Evolutionary conservation across 2,113 vertebrate species (phyloP).

Genomic region (Oncorhynchus tshawytscha): DNA sequence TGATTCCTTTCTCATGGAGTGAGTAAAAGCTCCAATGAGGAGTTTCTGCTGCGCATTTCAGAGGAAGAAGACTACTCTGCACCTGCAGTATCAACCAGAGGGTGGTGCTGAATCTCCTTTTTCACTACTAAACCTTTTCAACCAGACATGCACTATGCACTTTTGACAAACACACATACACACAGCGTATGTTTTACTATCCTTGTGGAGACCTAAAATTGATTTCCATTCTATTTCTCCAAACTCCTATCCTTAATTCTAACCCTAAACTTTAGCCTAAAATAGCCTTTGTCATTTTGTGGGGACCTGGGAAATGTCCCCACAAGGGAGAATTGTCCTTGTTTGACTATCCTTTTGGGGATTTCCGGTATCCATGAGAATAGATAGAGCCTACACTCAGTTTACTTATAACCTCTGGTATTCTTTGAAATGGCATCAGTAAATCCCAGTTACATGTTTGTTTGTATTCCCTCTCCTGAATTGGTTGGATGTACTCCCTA

Average conservation of each 20-base stretch:
- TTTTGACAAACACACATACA: background rate
- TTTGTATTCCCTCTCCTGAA: background rate
- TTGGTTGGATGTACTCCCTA: background rate
- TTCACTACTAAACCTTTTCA: background rate
- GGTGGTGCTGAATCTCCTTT: constrained; percentile 2
- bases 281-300: no score
- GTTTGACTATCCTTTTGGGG: no score
- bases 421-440: background rate
- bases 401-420: background rate
- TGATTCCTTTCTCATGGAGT: background rate
- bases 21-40: no score
- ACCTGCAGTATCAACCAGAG: background rate
- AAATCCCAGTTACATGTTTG: no score
- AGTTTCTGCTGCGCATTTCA: background rate
- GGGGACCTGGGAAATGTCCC: no score
- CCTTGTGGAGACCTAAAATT: no score
- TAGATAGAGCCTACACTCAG: background rate
- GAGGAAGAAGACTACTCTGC: background rate
- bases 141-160: background rate
- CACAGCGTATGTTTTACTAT: background rate
- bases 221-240: no score
- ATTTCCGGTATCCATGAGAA: no score
- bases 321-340: no score
- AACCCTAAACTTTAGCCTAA: no score
- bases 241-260: no score